Evolutionary conservation across 2,888 invertebrate genomes (phyloP), one percentile per base, ranked within the genome.

Genomic region (Glyphotaelius pellucidus): DNA sequence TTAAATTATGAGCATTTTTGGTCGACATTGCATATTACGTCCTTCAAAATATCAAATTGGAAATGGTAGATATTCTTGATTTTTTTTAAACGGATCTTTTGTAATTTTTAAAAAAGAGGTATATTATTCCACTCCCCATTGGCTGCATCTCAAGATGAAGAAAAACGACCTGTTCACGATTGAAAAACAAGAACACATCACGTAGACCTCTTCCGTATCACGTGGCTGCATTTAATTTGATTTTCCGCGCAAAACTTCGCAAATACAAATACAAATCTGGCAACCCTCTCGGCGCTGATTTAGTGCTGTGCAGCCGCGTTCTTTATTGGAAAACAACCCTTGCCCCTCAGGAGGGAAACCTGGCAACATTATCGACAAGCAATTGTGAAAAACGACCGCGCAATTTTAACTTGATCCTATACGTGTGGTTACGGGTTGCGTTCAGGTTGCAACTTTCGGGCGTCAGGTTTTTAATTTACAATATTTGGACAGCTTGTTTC

Each of bases 311-410:
- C 52, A 88, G 38, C 87, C 47, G 80, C 87, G 86, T 87, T 47
- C 87, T 91, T 91, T 91, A 91, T 91, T 91, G 86, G 90, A 91
- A 91, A 91, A 91, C 90, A 91, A 91, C 86, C 87, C 86, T 79
- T 86, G n/a, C 67, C 67, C 67, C 67, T 67, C 38, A 79, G 90
- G 87, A 67, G 35, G 90, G 87, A 91, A 91, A 35, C 90, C 79
- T 91, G 80, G 86, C 80, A 87, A 42, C 87, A 80, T 91, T 91
- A 91, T 91, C 90, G 90, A 80, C 80, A 86, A 86, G 80, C 90
- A 80, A 91, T 91, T 80, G 80, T 86, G 90, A 91, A 91, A 91
- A 91, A 91, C 87, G 90, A 84, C 42, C 86, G 38, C 86, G 80
- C 38, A 86, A 80, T 84, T 86, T 83, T 42, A 86, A 80, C 86